Percentiles rank a stretch among this genome's conserved stretches.
Conservation (phyloP, 2,113 vertebrate species). For the Oreocharis arfaki region DNA sequence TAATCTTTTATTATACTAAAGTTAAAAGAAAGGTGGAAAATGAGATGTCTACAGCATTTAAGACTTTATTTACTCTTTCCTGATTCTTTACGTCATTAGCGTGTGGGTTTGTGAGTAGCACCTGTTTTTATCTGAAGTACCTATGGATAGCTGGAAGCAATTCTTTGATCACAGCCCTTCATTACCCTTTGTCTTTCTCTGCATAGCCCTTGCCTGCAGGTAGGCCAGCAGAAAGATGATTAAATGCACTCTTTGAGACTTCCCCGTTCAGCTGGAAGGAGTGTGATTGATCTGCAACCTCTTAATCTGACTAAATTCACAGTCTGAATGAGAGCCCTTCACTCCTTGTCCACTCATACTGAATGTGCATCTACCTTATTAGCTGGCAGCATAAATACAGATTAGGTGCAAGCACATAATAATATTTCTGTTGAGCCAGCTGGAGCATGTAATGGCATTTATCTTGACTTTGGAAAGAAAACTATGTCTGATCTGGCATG, state of each 20-base stretch:
- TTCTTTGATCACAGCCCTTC: background rate
- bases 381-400: background rate
- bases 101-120: background rate
- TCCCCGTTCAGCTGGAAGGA: background rate
- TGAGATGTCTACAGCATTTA: background rate
- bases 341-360: background rate
- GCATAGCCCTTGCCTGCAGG: background rate
- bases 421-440: background rate
- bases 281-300: background rate
- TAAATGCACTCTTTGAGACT: background rate
- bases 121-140: background rate
- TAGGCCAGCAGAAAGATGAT: background rate
- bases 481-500: background rate
- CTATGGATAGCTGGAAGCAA: background rate
- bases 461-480: background rate
- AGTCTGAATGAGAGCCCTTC: background rate
- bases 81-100: fast-evolving
- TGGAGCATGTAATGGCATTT: background rate
- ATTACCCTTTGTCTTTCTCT: background rate
- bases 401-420: background rate
- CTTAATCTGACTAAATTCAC: background rate
- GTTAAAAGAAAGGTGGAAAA: background rate
- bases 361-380: background rate
- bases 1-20: background rate
- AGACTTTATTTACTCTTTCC: background rate